Base-by-base conservation (phyloP, 2,888 invertebrate genomes). In the Spatulosminthurus flaviceps region DNA sequence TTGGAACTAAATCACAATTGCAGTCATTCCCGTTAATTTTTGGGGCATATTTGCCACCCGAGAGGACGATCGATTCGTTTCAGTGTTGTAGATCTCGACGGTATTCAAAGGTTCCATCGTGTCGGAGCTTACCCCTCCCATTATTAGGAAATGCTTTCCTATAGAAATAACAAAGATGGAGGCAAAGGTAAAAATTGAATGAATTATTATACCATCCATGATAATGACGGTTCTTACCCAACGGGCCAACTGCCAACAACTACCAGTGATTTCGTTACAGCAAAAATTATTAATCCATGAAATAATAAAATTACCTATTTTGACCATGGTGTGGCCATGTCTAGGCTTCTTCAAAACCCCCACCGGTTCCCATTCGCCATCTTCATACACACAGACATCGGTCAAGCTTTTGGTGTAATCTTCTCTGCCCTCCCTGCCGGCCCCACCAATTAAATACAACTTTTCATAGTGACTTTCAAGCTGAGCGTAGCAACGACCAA, bases 51-150 rank as follows among this genome's bases (percentile, higher is more conserved):
- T 29, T 0, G 73, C 66, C 24, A 79, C 61, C 22, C 67, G 64
- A 2, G 41, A n/a, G 1, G 79, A 74, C 16, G 79, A 29, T 43
- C 67, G n/a, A 24, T 74, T 74, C 9, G 73, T 79, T 51, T 79
- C 79, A 11, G 69, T 67, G 73, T 74, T 79, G 29, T 74, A 92
- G 67, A 92, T 92, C 86, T 93, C 93, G 34, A 92, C 91, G 84
- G 90, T 91, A 86, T 89, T 91, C 24, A 93, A 87, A 0, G 92
- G 91, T 67, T 90, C 89, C 90, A 90, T 91, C 86, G 91, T 90
- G 80, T 90, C 89, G 0, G 92, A 92, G 0, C 91, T 92, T 11
- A 92, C 90, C 29, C 92, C 92, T 70, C 92, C 92, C 77, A 92
- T 90, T 69, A 92, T 90, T 79, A 92, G 88, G 82, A 92, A 89